Percentiles rank a stretch among this genome's conserved stretches.
Evolutionary conservation across 2,797 vertebrate genomes (phyloP).

Genomic region (Sylvia borin): DNA sequence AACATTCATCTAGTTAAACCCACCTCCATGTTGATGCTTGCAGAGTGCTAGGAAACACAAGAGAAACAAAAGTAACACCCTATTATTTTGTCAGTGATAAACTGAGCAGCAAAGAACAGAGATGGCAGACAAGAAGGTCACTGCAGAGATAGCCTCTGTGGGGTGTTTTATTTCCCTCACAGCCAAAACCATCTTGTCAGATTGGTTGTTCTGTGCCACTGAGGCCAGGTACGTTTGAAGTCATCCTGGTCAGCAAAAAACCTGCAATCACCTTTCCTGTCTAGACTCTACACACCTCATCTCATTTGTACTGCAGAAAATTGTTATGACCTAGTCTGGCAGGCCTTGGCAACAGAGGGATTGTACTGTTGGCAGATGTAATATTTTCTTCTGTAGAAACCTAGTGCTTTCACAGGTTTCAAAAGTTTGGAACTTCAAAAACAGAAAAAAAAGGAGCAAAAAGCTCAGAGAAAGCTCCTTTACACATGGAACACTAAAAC

Average conservation of each 20-base stretch:
- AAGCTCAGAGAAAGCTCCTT: neutral
- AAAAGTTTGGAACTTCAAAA: neutral
- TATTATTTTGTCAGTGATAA: neutral
- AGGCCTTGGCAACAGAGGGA: neutral
- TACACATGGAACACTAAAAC: neutral
- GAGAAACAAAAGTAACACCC: neutral
- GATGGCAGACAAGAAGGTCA: neutral
- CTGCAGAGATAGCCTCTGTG: neutral
- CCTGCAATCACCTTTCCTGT: neutral
- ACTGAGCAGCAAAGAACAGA: neutral
- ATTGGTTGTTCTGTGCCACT: neutral
- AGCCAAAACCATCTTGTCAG: neutral
- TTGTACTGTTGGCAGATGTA: fast-evolving
- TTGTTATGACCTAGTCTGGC: neutral
- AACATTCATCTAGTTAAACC: neutral
- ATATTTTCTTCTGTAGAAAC: neutral
- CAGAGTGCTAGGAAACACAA: neutral
- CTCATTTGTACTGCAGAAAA: neutral
- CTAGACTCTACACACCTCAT: neutral
- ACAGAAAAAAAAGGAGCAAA: neutral
- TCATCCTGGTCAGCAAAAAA: neutral
- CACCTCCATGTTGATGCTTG: neutral
- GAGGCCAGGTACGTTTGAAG: neutral
- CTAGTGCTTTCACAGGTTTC: neutral
- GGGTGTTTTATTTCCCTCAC: neutral